Evolutionary conservation across 2,888 invertebrate species (phyloP), one percentile per base, ranked within the genome.

Genomic region (Elaeidobius kamerunicus): DNA sequence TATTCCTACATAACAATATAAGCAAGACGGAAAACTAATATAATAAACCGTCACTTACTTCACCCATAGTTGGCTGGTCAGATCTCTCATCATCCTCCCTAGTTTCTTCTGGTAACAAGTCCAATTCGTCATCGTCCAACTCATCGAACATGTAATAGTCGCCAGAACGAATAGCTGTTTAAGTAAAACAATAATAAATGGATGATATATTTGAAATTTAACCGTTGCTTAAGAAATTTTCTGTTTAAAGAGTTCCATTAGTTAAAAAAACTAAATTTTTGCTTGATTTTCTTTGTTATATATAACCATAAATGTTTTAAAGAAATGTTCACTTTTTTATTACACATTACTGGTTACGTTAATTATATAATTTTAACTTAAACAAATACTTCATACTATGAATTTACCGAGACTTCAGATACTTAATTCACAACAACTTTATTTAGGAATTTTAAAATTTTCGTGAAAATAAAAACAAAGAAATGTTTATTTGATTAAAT

Each of bases 121-220:
- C 86, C 59, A 83, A 67, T 58, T 87, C 81, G 34, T 88, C 87
- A 62, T 89, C 88, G 65, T 88, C 88, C 67, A 89, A 82, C 62
- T 96, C 95, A 68, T 97, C 96, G 76, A 99, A 99, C 94, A 99
- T 95, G 76, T 96, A 98, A 76, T 99, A 98, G 76, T 99, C 99
- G 14, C 98, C 99, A 55, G 96, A 96, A 44, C 97, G 86, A 53
- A 98, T 88, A 44, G 98, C 99, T 99, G 20, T 34, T 11, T n/a
- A 45, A 44, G 35, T 23, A 14, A 43, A 18, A 18, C 1, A 20
- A 11, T 20, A 32, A 23, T 20, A 44, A 16, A 44, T 15, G 27
- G 3, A 1, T 23, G 1, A 19, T 14, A 16, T 11, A 11, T 3
- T 30, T n/a, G 3, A n/a, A 3, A 30, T 20, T 20, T 19, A 7